Base-by-base conservation (phyloP, 1,140 invertebrate genomes). In the Saccostrea cuccullata region DNA sequence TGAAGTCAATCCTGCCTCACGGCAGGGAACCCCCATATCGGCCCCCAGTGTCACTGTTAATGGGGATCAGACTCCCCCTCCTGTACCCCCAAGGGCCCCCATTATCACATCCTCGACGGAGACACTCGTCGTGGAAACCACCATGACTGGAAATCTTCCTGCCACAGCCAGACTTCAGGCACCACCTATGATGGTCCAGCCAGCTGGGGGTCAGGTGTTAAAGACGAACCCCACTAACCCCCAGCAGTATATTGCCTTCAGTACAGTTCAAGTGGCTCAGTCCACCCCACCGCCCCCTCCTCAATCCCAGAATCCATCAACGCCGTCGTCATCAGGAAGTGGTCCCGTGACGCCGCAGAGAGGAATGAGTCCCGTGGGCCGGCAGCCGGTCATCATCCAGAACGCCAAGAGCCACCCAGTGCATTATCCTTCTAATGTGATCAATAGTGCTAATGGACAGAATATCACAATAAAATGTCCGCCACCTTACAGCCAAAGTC, bases 141-240 rank as follows among this genome's bases (percentile, higher is more conserved):
- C 23, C 82, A 23, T 56, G 40, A 92, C 91, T 13, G 89, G 91
- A 47, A 94, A 94, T 91, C 94, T 97, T 55, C 97, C 97, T 82
- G 97, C 97, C 77, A 98, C 97, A 15, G 55, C 58, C 20, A 55
- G 55, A 9, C 47, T 94, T 97, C 97, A 40, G 97, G 98, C 12
- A 96, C 96, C 55, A 23, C 55, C 55, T 36, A 85, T 64, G 30
- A 64, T 85, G 55, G 30, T 60, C 8, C 55, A 58, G 30, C 84
- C 84, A 12, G 56, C 58, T 1, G 47, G 55, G 55, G 55, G 55
- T 64, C 84, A 85, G 26, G 58, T 40, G 15, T 12, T 85, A n/a
- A 64, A 85, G 17, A 36, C 55, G 0, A 40, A 40, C 58, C 55
- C 84, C 17, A 20, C 55, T 1, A 60, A 20, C 30, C 84, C 55